Base-by-base conservation (phyloP, 2,888 invertebrate species). In the Endomychus coccineus region DNA sequence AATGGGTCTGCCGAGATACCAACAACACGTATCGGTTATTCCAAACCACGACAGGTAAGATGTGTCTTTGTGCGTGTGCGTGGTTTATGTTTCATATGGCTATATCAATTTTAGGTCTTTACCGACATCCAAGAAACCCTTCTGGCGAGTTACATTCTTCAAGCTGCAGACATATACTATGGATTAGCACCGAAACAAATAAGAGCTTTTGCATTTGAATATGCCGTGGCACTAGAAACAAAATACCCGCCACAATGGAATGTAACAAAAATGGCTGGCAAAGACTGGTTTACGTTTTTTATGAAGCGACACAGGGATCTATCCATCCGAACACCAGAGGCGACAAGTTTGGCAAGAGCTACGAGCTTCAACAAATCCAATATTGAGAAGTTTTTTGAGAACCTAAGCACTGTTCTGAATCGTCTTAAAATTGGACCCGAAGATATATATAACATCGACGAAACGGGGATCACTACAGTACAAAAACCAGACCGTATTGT, bases 391-490 rank as follows among this genome's bases (percentile, higher is more conserved):
- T 50, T 48, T 41, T 61, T 16, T 53, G 39, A 44, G 13, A 48
- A 49, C 37, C 39, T 58, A 33, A n/a, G 27, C 42, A 40, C 21
- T 39, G 51, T 52, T 35, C 32, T 43, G 44, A 50, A 44, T 6
- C 45, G 47, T 32, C 40, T 45, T 39, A 46, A 48, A 16, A 51
- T 49, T 50, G 36, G 40, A 42, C 39, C 50, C 17, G 43, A 49
- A 22, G 50, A 61, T 43, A 61, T 66, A 27, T 66, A 49, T 37
- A 64, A 66, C 45, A 42, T 58, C 11, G 62, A 63, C 34, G 59
- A 65, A 46, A 58, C 59, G 2, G 62, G 59, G 1, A 42, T 62
- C 1, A 61, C 63, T 5, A 64, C 63, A 2, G 64, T 66, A 2
- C 61, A 63, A 36, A 58, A 52, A 36, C 62, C 62, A 3, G 34